phyloP scores from a whole-genome alignment of 2,113 vertebrate species.

The Mellivora capensis region DNA sequence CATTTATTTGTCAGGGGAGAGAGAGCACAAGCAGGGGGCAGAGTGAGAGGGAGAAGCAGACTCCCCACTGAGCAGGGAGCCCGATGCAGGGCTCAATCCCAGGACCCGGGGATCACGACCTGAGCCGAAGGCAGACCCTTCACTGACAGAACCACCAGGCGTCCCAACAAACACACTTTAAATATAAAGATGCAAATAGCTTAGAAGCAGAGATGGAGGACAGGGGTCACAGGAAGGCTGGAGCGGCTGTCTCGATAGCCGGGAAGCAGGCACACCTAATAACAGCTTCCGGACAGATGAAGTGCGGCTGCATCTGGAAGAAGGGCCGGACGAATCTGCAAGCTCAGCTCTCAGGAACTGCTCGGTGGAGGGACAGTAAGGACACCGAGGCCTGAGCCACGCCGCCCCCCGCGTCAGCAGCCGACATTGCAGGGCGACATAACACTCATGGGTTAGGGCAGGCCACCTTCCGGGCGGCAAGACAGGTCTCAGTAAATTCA shows the following conservation, averaged over 20 bases:
- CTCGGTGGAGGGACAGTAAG: background rate
- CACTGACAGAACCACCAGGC: background rate
- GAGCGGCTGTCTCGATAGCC: fast-evolving
- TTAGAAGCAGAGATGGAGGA: background rate
- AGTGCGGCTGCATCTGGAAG: no score
- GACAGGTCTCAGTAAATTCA: background rate
- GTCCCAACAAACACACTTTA: background rate
- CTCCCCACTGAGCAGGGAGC: no score
- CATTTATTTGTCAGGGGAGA: no score
- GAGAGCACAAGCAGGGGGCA: no score
- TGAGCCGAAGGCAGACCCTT: background rate
- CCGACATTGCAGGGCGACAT: fast-evolving
- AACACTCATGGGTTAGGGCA: background rate
- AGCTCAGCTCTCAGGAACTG: fast-evolving
- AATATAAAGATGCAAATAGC: background rate
- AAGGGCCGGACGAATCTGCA: background rate
- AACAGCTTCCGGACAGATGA: background rate
- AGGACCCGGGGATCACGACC: background rate
- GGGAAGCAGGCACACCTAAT: background rate
- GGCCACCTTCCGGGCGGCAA: background rate
- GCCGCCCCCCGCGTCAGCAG: background rate
- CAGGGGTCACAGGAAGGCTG: background rate
- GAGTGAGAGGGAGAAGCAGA: no score
- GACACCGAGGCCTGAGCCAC: background rate
- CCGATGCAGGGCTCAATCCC: fast-evolving